These are phyloP conservation scores for Corapipo altera DNA, from an alignment of 2,113 vertebrate species.

Conservation along the genomic window DNA sequence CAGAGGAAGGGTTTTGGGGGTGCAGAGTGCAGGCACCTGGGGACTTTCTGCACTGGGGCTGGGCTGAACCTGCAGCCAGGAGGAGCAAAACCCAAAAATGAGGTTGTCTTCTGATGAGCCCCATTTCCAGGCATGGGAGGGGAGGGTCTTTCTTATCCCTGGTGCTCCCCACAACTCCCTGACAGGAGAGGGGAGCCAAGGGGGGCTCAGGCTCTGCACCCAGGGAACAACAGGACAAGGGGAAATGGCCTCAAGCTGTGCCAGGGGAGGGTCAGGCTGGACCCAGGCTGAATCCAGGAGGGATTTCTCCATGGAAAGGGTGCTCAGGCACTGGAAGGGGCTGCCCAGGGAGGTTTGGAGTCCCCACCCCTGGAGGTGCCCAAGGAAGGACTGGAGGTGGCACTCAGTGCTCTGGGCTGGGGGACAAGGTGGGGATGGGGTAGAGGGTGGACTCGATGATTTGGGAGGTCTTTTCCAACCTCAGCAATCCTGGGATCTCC, in stretches of 20 bases:
- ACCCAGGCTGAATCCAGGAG: too few relatives aligned
- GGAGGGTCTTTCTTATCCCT: not conserved
- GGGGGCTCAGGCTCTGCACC: not conserved
- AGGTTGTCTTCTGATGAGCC: accelerated
- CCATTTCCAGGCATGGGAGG: not conserved
- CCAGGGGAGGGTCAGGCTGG: not conserved
- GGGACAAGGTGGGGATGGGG: not conserved
- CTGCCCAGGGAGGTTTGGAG: not conserved
- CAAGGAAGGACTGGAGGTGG: not conserved
- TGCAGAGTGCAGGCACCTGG: not conserved
- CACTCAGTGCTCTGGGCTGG: not conserved
- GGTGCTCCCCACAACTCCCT: not conserved
- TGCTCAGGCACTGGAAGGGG: not conserved
- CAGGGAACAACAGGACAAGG: not conserved
- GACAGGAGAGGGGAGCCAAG: not conserved
- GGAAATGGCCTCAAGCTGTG: not conserved
- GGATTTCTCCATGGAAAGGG: not conserved
- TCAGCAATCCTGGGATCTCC: not conserved
- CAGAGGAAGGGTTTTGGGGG: not conserved
- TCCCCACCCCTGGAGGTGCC: not conserved
- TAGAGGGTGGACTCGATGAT: not conserved
- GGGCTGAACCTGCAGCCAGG: not conserved
- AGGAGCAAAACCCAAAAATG: not conserved
- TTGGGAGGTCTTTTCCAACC: not conserved
- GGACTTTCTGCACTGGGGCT: not conserved